A percentile compares a stretch with the other conserved stretches of the same genome.
These are phyloP conservation scores for Champsocephalus esox DNA, from an alignment of 2,797 vertebrate genomes.

Conservation along the genomic window DNA sequence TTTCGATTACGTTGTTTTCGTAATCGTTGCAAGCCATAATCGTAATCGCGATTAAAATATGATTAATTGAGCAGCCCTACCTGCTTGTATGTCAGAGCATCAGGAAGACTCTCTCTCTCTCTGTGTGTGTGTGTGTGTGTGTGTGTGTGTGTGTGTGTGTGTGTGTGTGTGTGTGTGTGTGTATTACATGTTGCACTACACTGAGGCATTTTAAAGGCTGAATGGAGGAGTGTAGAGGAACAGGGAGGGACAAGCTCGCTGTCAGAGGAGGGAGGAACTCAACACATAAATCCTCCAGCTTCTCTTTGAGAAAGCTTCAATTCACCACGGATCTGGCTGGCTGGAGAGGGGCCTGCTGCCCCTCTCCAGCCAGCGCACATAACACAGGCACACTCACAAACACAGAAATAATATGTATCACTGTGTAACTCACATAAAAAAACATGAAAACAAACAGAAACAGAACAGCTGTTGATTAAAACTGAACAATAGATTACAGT, in stretches of 20 bases:
- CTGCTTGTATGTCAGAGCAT: neutral
- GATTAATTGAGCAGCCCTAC: neutral
- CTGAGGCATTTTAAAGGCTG: constrained; percentile 61
- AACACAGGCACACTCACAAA: constrained; percentile 18
- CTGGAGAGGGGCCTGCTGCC: no score
- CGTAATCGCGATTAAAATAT: no score
- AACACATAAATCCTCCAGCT: constrained; percentile 77
- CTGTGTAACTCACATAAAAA: no score
- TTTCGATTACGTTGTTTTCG: no score
- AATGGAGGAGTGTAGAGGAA: constrained; percentile 71
- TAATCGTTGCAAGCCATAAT: no score
- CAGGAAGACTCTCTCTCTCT: neutral
- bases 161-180: constrained; percentile 20
- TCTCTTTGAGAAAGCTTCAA: constrained; percentile 78
- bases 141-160: neutral
- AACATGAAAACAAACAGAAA: no score
- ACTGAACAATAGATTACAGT: no score
- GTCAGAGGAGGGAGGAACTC: constrained; percentile 75
- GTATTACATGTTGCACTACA: constrained; percentile 37
- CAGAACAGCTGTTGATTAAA: no score
- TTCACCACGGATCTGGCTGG: constrained; percentile 80
- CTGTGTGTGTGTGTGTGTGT: no score
- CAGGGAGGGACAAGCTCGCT: constrained; percentile 73
- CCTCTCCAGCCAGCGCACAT: constrained; percentile 33
- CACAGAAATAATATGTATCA: neutral